phyloP scores from a whole-genome alignment of 2,888 invertebrate species.

The Leucoptera coffeella region DNA sequence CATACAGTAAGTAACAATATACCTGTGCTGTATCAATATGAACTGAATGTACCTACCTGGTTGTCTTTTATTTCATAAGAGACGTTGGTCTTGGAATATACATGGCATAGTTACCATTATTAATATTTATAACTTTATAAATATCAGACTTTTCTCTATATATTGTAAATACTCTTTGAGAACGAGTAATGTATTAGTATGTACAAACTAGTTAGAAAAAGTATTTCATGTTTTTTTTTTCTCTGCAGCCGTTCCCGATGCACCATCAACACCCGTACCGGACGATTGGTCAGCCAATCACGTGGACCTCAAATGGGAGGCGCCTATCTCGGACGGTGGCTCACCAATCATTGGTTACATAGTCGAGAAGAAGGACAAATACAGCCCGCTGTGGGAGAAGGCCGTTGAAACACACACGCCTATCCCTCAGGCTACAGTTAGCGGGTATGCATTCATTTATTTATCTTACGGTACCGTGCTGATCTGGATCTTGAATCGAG shows the following conservation, averaged over 20 bases:
- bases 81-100: too few relatives aligned
- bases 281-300: conserved; percentile 90
- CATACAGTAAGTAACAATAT: conserved; percentile 84
- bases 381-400: conserved; percentile 90
- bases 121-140: too few relatives aligned
- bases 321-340: conserved; percentile 87
- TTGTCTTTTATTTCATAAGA: too few relatives aligned
- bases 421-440: conserved; percentile 71
- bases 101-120: too few relatives aligned
- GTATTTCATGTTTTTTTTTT: neutral
- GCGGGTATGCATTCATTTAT: conserved; percentile 47
- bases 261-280: conserved; percentile 86
- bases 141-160: neutral
- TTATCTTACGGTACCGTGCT: neutral
- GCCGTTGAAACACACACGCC: conserved; percentile 77
- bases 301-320: conserved; percentile 86
- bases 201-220: too few relatives aligned
- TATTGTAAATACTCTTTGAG: neutral
- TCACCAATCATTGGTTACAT: conserved; percentile 91
- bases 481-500: neutral
- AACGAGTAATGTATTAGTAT: neutral
- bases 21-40: too few relatives aligned
- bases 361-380: conserved; percentile 88
- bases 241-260: conserved; percentile 69
- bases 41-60: too few relatives aligned